phyloP scores from a whole-genome alignment of 2,113 vertebrate species.

The Motacilla alba region DNA sequence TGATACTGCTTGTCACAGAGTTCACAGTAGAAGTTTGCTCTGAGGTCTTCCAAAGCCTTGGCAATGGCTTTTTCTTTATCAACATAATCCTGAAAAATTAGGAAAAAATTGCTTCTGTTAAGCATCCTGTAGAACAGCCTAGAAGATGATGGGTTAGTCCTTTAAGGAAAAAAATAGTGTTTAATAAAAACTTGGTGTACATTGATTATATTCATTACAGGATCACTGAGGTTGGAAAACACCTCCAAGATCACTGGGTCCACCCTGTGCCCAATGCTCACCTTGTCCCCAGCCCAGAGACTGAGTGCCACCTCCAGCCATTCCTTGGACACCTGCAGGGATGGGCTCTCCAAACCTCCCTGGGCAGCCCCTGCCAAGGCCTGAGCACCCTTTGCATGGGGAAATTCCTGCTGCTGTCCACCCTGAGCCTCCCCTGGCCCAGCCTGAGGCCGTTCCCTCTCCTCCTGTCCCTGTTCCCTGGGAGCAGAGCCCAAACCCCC shows the following conservation, averaged over 20 bases:
- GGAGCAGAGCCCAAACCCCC: not conserved
- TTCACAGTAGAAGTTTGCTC: slow-evolving; percentile 99
- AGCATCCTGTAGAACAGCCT: not conserved
- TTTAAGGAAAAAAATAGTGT: not conserved
- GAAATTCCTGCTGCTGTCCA: not conserved
- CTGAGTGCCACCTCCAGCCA: rapidly evolving
- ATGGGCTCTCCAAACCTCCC: not conserved
- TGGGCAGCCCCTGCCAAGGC: not conserved
- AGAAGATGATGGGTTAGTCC: not conserved
- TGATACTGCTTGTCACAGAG: slow-evolving; percentile 99
- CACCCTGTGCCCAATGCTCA: not conserved
- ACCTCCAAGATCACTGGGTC: no score
- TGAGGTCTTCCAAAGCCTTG: slow-evolving; percentile 95
- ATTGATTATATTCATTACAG: not conserved
- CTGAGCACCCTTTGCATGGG: rapidly evolving
- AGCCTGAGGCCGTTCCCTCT: not conserved
- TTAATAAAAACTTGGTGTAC: not conserved
- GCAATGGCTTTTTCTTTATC: slow-evolving; percentile 99
- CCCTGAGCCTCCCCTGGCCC: rapidly evolving
- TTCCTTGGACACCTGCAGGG: not conserved
- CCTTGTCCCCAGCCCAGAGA: not conserved
- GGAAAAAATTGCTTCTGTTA: not conserved
- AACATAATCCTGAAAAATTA: slow-evolving; percentile 84
- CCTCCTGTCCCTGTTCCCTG: not conserved
- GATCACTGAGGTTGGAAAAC: not conserved